Evolutionary conservation across 2,797 vertebrate genomes (phyloP), one percentile per base, ranked within the genome.

Genomic region (Rhabdomys pumilio): DNA sequence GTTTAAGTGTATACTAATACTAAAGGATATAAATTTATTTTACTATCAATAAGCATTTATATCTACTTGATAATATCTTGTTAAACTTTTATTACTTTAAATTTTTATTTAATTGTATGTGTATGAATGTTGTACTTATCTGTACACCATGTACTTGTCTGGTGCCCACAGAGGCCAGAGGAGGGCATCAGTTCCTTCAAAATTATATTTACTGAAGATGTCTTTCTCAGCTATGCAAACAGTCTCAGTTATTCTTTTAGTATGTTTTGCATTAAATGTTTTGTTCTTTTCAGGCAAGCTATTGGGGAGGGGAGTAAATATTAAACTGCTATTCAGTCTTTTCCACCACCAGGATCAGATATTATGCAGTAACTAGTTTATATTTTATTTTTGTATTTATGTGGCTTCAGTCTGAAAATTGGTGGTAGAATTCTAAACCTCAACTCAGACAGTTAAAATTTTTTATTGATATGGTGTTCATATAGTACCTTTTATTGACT

Each of bases 341-440:
- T 94, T 79, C 50, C 1, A 31, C 76, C 20, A 90, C 22, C 29
- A 76, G 50, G 14, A 81, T 13, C 24, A 92, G 79, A 72, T 94
- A 77, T n/a, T 87, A 76, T 61, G 17, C 72, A 67, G n/a, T 86
- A 44, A 26, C n/a, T 89, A 69, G 61, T 83, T 44, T 91, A 73
- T 24, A 81, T 61, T 90, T 91, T 93, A 34, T 75, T 95, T 95
- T 95, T 93, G 80, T 86, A 59, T 57, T 95, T 94, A 29, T 90
- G 22, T 76, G 84, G 38, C 13, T 92, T 26, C 22, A 85, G 12
- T 90, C 65, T 96, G 31, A 22, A 94, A 77, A 29, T 95, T 41
- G 84, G n/a, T 87, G 75, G 41, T 93, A 81, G 57, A 89, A 19
- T 76, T 92, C 19, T 87, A 72, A 47, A 75, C 65, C 34, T 83